Base-by-base conservation (phyloP, 1,140 invertebrate species). In the Phocides pigmalion region DNA sequence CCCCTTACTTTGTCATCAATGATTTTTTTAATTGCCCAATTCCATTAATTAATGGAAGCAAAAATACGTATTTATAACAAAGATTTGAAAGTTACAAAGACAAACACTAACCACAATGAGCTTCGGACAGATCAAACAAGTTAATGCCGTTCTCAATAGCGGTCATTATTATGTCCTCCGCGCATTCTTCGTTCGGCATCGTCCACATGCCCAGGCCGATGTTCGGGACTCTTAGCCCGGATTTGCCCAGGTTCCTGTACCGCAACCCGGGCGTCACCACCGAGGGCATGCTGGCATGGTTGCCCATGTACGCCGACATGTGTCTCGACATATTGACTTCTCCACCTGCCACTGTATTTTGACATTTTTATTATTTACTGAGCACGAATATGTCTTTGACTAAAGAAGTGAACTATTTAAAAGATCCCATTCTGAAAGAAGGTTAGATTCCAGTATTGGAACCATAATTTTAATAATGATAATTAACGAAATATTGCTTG, bases 81-180 rank as follows among this genome's bases (percentile, higher is more conserved):
- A 22, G 20, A 8, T 3, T 4, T 2, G 4, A 28, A 28, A 28
- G 25, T 4, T 6, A 28, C 9, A 28, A 28, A 28, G 2, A 35
- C 25, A 8, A 37, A 58, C 32, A 63, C 62, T 50, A 65, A 79
- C 95, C 95, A 73, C 97, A 97, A 92, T 99, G 98, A 0, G 97
- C 97, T 89, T 99, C 98, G 3, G 97, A 98, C 44, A 99, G 94
- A 88, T 99, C 98, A 90, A 99, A 99, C 49, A 98, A 93, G 86
- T 99, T 99, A 80, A 99, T 98, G 12, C 98, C 98, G 82, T 96
- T 97, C 83, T 99, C 98, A 79, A 99, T 97, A 11, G 98, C 98
- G 62, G 98, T 93, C 44, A 96, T 96, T n/a, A 99, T 93, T 39
- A 99, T 96, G 66, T 98, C 96, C 89, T 99, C 98, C 0, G 97